A percentile compares a stretch with the other conserved stretches of the same genome.
Conservation (phyloP, 2,113 vertebrate genomes). For the Corythornis vintsioides region DNA sequence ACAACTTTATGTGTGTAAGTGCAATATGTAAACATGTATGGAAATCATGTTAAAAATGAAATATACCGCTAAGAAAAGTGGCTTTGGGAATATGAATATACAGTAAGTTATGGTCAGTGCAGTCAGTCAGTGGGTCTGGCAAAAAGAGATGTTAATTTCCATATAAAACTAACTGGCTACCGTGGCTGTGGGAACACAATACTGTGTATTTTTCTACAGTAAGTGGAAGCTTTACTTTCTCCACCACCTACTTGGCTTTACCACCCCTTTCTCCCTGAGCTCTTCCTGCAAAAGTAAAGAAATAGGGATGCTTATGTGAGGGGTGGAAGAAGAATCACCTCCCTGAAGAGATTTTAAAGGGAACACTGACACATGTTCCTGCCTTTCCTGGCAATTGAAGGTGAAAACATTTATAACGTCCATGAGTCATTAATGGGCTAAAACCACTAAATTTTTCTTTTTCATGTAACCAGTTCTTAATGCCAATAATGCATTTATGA, state of each 20-base stretch:
- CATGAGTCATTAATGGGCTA: constrained; percentile 23
- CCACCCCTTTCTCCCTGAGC: constrained; percentile 4
- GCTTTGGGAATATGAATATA: constrained; percentile 57
- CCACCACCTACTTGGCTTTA: constrained; percentile 3
- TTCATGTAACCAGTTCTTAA: constrained; percentile 61
- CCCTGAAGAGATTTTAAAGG: neutral
- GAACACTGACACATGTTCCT: neutral
- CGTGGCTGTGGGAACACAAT: constrained; percentile 39
- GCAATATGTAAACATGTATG: constrained; percentile 74
- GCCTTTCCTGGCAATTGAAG: neutral
- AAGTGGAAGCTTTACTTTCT: constrained; percentile 25
- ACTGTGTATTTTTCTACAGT: constrained; percentile 45
- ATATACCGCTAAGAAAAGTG: constrained; percentile 52
- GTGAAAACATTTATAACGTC: constrained; percentile 14
- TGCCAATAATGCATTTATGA: constrained; percentile 73
- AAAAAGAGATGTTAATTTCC: constrained; percentile 46
- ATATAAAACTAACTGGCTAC: neutral
- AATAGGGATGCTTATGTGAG: constrained; percentile 2
- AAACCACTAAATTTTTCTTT: constrained; percentile 50
- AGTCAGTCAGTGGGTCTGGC: constrained; percentile 27
- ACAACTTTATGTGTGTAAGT: constrained; percentile 73
- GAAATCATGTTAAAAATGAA: constrained; percentile 68
- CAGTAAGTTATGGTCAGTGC: constrained; percentile 55
- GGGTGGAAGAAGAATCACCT: neutral
- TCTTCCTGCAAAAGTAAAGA: constrained; percentile 13